Base-by-base conservation (phyloP, 2,113 vertebrate species). In the Bolborhynchus lineola region DNA sequence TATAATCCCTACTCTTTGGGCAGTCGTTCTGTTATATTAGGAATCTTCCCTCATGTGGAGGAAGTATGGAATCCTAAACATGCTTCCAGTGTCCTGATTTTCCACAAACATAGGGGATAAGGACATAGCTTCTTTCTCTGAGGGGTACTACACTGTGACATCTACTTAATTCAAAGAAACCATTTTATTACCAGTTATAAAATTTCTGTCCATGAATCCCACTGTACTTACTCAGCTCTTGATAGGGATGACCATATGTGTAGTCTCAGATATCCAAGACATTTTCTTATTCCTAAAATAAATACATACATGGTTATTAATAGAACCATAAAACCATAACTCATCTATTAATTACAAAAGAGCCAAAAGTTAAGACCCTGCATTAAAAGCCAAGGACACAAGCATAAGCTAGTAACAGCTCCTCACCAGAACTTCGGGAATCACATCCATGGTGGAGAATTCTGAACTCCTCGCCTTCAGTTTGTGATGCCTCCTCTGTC, bases 161-260 rank as follows among this genome's bases (percentile, higher is more conserved):
- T 68, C 57, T 84, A 52, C 17, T 53, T 63, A 57, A 49, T 35
- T 60, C 44, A 88, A 49, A 90, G 4, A 71, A 82, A 91, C 16
- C 57, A 23, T 41, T 72, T 35, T 52, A 35, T 42, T 55, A 71
- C 11, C 33, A 46, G 65, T 65, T 69, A 47, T 53, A 80, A 55
- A 9, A 41, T n/a, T 86, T 93, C 12, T 67, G 79, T 70, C 59
- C 21, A 44, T 39, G 11, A 87, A 69, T 3, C 25, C 33, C 39
- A 26, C 4, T 50, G 14, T 94, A 96, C 95, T 96, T 95, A 97
- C 97, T 31, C 6, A 84, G 94, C 80, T 79, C 49, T 82, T 88
- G 94, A 91, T 8, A 96, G 20, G 41, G 33, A 95, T 20, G 24
- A 2, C 91, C 72, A 93, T 65, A 92, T 6, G 5, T 72, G 42